These are phyloP conservation scores for Bubo bubo DNA, from an alignment of 2,113 vertebrate species.

Conservation along the genomic window DNA sequence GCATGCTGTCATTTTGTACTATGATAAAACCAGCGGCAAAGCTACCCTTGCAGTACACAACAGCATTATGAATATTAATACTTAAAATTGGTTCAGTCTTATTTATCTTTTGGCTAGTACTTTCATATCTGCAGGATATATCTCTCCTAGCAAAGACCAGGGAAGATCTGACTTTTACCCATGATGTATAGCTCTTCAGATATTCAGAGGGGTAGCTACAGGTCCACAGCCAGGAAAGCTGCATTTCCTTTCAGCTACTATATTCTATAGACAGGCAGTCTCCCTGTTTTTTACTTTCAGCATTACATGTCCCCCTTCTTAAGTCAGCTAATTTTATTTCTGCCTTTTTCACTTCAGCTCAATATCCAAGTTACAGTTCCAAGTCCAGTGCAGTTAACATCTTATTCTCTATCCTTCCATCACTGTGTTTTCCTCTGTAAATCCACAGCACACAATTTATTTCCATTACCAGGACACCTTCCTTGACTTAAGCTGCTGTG, in stretches of 20 bases:
- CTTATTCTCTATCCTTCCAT: not conserved
- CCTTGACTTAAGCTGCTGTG: not conserved
- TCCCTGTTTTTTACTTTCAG: slow-evolving; percentile 15
- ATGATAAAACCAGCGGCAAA: not conserved
- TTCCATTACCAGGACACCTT: not conserved
- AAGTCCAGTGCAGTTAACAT: slow-evolving; percentile 20
- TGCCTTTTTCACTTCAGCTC: slow-evolving; percentile 39
- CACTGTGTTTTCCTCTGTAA: not conserved
- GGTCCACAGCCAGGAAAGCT: slow-evolving; percentile 17
- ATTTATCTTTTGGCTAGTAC: not conserved
- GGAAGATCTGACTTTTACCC: not conserved
- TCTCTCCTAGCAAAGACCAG: not conserved
- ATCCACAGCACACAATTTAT: not conserved
- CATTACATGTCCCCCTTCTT: not conserved
- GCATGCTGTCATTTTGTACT: not conserved
- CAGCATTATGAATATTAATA: not conserved
- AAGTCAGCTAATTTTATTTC: slow-evolving; percentile 59
- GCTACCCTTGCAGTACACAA: not conserved
- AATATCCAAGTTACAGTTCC: not conserved
- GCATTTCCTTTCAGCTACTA: slow-evolving; percentile 26
- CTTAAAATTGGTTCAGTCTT: not conserved
- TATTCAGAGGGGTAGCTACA: slow-evolving; percentile 13
- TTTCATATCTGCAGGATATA: not conserved
- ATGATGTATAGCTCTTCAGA: not conserved
- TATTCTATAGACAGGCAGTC: slow-evolving; percentile 20